phyloP scores from a whole-genome alignment of 2,888 invertebrate species.

The Vesta saturnalis region DNA sequence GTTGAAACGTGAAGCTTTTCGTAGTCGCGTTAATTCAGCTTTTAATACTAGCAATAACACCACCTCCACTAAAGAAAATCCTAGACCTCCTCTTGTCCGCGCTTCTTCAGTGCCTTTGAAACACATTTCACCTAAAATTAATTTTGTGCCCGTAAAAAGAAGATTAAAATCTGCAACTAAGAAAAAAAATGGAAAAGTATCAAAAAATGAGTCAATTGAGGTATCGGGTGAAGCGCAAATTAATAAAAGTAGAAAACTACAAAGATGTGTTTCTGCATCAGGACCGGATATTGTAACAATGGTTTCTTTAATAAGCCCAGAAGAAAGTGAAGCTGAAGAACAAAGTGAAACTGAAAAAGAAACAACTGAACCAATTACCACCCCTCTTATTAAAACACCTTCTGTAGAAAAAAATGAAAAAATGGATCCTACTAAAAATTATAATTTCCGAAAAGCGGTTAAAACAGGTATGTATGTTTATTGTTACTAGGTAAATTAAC shows the following conservation, averaged over 20 bases:
- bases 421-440: constrained; percentile 47
- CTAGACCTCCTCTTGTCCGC: constrained; percentile 54
- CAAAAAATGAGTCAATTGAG: neutral
- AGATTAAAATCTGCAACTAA: constrained; percentile 48
- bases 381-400: constrained; percentile 11
- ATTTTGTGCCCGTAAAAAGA: constrained; percentile 54
- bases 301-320: constrained; percentile 74
- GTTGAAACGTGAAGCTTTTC: constrained; percentile 56
- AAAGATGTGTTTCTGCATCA: constrained; percentile 49
- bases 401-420: constrained; percentile 38
- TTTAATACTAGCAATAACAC: constrained; percentile 46
- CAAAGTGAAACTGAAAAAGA: constrained; percentile 40
- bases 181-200: constrained; percentile 44
- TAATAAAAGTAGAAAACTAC: constrained; percentile 29
- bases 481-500: too few species aligned
- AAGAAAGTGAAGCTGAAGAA: constrained; percentile 71
- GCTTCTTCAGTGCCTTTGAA: constrained; percentile 55
- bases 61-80: constrained; percentile 45
- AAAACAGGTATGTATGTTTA: constrained; percentile 57
- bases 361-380: too few species aligned
- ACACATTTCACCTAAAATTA: constrained; percentile 47
- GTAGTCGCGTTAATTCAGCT: constrained; percentile 58
- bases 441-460: constrained; percentile 57
- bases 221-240: constrained; percentile 26
- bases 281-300: constrained; percentile 69